Evolutionary conservation across 64 coral and sea anemone species (phyloP), one percentile per base, ranked within the genome.

Genomic region (Montipora capricornis): DNA sequence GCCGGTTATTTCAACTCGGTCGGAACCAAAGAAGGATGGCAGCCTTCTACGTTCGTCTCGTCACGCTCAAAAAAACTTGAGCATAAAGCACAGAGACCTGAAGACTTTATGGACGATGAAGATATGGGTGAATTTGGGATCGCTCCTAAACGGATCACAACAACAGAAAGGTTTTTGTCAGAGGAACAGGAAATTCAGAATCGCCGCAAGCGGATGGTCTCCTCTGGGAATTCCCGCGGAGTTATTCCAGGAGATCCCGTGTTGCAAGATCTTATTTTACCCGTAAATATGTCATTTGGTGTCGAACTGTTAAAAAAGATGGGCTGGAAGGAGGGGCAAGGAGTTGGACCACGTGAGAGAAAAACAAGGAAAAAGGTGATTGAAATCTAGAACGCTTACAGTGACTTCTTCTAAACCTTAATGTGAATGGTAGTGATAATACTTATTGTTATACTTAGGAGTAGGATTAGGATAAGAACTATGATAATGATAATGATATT

Each of bases 31-130:
- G 92, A 99, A 49, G 98, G 98, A 79, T 99, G 98, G 98, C 82
- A 84, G 8, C 98, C 98, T 13, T 93, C 92, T 3, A 94, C 98
- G 0, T 99, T 99, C 73, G 75, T 92, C 3, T 96, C 95, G 20
- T 99, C 98, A 44, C 92, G 96, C 8, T 95, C 89, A 5, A 94
- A 95, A 73, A 94, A 95, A 71, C 6, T 22, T 17, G 92, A 94
- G 2, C 74, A 69, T 76, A 84, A 12, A 71, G 37, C 77, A 10
- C 98, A 99, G 49, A 99, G 64, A 80, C 98, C 98, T 5, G 98
- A 99, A 82, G 98, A 99, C 74, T 99, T 99, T 73, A 99, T 99
- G 98, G 98, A 99, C 29, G 98, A 99, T 22, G 98, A 99, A 76
- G 98, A 99, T 44, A 81, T 99, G 22, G 87, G 95, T 49, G 98